Evolutionary conservation across 2,113 vertebrate genomes (phyloP), one percentile per base, ranked within the genome.

Genomic region (Ranitomeya variabilis): DNA sequence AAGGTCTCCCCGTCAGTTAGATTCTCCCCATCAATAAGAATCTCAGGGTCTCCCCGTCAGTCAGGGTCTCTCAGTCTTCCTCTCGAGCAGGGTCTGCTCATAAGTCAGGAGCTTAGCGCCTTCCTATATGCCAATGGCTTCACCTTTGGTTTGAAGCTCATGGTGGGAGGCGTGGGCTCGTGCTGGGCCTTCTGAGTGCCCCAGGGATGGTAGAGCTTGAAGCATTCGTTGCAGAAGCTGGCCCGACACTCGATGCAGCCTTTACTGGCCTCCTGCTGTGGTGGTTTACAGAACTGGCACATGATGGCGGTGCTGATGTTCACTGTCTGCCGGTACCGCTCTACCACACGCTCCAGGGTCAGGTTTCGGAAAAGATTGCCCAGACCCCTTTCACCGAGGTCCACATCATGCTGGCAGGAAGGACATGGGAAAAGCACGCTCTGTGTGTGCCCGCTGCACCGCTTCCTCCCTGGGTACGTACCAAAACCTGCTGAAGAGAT

Each of bases 131-230:
- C 37, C 37, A 45, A 45, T 45, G 37, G 37, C 5, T 45, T 93
- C 90, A 99, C 98, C 97, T 99, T 99, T 90, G 98, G 97, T 78
- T 97, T 96, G 92, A 99, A 99, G 92, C 94, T 97, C 92, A 97
- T 96, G 69, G 97, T 98, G 82, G 98, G 98, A 2, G 96, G 94
- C 0, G 98, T 97, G 94, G 98, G 97, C 89, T 99, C 97, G 0
- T 99, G 98, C 91, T 98, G 97, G 77, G 98, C 97, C 81, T 97
- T 97, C 67, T 97, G 97, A 0, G 98, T 99, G 78, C 98, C 98
- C 98, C 98, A 99, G 0, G 98, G 98, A 90, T 99, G 98, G 92
- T 97, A 98, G 81, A 99, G 97, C 90, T 99, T 99, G 93, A 99
- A 99, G 93, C 98, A 99, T 89, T 98, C 97, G 0, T 99, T 99